Evolutionary conservation across 2,888 invertebrate genomes (phyloP).

Genomic region (Meta bourneti): DNA sequence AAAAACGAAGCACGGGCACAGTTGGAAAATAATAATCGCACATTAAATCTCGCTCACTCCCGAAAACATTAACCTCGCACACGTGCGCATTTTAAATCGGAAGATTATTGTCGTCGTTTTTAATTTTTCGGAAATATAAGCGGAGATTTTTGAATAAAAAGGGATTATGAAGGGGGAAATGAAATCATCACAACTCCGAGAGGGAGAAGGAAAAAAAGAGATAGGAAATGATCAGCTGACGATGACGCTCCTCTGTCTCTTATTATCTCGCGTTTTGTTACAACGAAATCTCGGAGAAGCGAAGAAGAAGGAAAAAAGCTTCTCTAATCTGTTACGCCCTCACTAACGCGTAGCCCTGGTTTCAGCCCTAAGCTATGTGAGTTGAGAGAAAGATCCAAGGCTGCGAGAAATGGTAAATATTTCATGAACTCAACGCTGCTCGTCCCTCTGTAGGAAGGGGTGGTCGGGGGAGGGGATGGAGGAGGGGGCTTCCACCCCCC

Average conservation of each 20-base stretch:
- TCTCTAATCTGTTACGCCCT: constrained; percentile 65
- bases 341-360: constrained; percentile 34
- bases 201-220: neutral
- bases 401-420: constrained; percentile 75
- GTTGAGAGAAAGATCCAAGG: constrained; percentile 51
- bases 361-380: constrained; percentile 69
- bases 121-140: too few species aligned
- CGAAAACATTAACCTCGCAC: too few species aligned
- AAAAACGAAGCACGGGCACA: too few species aligned
- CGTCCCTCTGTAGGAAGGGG: neutral
- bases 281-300: neutral
- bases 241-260: too few species aligned
- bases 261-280: neutral
- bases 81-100: too few species aligned
- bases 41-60: too few species aligned
- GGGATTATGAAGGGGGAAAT: neutral
- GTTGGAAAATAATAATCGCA: too few species aligned
- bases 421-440: constrained; percentile 71
- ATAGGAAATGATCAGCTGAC: constrained; percentile 15
- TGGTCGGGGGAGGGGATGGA: constrained; percentile 10
- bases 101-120: too few species aligned
- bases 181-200: neutral
- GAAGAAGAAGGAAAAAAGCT: constrained; percentile 27
- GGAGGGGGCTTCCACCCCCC: neutral
- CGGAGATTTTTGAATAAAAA: too few species aligned